Percentiles rank a stretch among this genome's conserved stretches.
Conservation (phyloP, 1,140 invertebrate genomes). For the Papilio polyxenes region DNA sequence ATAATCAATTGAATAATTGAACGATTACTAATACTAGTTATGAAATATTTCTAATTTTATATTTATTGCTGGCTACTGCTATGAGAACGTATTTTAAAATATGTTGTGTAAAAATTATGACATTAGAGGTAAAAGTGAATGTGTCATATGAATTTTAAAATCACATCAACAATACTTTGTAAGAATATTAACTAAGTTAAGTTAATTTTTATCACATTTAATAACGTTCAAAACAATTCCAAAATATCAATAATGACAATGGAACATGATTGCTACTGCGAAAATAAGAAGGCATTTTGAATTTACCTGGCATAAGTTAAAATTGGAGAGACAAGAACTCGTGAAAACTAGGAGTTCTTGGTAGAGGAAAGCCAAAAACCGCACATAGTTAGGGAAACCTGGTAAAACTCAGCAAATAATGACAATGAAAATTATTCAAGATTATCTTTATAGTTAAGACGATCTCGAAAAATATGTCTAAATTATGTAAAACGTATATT, state of each 20-base stretch:
- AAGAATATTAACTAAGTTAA: not conserved
- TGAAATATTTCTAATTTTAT: not conserved
- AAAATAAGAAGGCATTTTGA: no score
- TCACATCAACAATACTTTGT: not conserved
- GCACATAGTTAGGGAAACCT: not conserved
- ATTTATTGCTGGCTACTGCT: not conserved
- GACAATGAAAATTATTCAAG: not conserved
- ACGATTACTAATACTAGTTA: constrained; percentile 29
- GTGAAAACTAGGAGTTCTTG: not conserved
- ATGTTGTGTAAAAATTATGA: not conserved
- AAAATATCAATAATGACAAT: no score
- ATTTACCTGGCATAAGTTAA: no score
- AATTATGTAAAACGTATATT: constrained; percentile 26
- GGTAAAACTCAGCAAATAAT: not conserved
- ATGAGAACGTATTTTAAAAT: constrained; percentile 3
- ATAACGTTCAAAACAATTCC: not conserved
- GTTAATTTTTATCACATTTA: not conserved
- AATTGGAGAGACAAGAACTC: no score
- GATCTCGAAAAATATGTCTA: not conserved
- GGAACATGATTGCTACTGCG: no score
- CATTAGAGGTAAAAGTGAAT: not conserved
- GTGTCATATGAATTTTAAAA: not conserved
- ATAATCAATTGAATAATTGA: constrained; percentile 37
- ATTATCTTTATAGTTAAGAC: not conserved
- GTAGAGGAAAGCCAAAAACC: not conserved